Percentiles rank a stretch among this genome's conserved stretches.
phyloP scores from a whole-genome alignment of 2,888 invertebrate genomes.

The Perithous albicinctus region DNA sequence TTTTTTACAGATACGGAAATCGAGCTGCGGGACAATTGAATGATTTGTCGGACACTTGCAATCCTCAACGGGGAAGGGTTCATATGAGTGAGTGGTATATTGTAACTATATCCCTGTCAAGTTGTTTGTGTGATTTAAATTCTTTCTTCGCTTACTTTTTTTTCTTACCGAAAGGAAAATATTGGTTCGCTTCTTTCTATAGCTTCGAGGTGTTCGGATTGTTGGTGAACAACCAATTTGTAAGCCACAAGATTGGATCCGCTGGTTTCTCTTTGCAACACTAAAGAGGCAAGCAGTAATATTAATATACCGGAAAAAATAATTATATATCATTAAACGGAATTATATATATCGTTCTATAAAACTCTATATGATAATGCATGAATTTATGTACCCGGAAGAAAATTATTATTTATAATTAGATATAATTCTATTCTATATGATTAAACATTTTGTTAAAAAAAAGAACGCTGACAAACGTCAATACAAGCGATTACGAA shows the following conservation, averaged over 20 bases:
- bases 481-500: too few relatives aligned
- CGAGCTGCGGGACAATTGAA: not conserved
- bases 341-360: not conserved
- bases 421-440: too few relatives aligned
- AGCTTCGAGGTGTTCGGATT: constrained; percentile 90
- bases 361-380: not conserved
- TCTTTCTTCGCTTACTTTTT: not conserved
- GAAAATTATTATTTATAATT: too few relatives aligned
- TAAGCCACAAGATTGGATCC: constrained; percentile 92
- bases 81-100: constrained; percentile 43
- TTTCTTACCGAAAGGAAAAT: not conserved
- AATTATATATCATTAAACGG: too few relatives aligned
- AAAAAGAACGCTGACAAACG: too few relatives aligned
- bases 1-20: constrained; percentile 49
- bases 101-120: not conserved
- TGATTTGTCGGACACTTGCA: constrained; percentile 8
- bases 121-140: not conserved
- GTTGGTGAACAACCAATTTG: constrained; percentile 90
- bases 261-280: constrained; percentile 90
- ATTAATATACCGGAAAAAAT: not conserved
- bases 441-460: too few relatives aligned
- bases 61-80: not conserved
- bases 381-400: too few relatives aligned
- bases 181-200: not conserved
- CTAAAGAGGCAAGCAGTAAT: constrained; percentile 83